A percentile compares a stretch with the other conserved stretches of the same genome.
Evolutionary conservation across 2,888 invertebrate genomes (phyloP).

Genomic region (Mythimna impura): DNA sequence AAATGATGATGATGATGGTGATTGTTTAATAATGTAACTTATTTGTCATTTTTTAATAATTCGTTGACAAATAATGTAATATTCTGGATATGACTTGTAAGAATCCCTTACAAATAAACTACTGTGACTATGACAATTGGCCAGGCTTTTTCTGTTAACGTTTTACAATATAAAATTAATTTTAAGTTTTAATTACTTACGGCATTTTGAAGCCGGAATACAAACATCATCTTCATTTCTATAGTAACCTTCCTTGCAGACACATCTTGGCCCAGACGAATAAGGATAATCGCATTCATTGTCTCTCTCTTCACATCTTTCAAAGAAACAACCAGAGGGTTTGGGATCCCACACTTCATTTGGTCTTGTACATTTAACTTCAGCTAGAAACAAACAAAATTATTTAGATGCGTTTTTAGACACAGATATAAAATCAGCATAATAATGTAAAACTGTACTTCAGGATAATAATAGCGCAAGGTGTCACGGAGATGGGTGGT

Average conservation of each 20-base stretch:
- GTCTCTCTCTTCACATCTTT: slow-evolving; percentile 67
- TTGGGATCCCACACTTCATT: slow-evolving; percentile 71
- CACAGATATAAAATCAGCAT: no score
- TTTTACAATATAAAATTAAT: neutral
- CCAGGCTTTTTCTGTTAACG: neutral
- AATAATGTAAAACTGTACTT: no score
- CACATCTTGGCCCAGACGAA: slow-evolving; percentile 64
- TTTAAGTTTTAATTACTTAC: slow-evolving; percentile 59
- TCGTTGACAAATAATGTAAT: no score
- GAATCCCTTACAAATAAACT: no score
- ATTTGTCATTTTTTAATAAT: no score
- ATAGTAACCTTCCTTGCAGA: slow-evolving; percentile 57
- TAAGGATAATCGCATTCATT: slow-evolving; percentile 40
- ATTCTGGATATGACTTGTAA: no score
- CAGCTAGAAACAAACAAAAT: slow-evolving; percentile 63
- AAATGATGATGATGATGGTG: no score
- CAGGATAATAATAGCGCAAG: no score
- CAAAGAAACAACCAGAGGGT: slow-evolving; percentile 65
- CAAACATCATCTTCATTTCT: slow-evolving; percentile 65
- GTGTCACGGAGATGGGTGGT: no score
- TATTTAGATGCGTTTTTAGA: no score
- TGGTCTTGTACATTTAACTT: slow-evolving; percentile 69
- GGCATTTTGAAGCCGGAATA: slow-evolving; percentile 63
- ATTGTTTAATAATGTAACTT: no score
- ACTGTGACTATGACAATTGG: no score